phyloP scores from a whole-genome alignment of 2,113 vertebrate species.

The Gallinago undulata region DNA sequence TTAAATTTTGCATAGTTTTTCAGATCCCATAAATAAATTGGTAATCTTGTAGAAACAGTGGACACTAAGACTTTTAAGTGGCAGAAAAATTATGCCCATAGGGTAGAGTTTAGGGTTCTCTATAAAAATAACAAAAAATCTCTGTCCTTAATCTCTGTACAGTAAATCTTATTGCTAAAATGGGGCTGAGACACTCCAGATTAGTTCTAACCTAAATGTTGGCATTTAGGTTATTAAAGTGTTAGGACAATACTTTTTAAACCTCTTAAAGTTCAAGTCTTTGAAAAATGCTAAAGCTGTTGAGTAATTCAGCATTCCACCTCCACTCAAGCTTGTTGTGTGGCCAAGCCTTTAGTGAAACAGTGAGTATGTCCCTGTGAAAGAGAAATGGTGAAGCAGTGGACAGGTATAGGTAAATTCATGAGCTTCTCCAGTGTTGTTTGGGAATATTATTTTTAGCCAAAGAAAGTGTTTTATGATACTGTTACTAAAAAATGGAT shows the following conservation, averaged over 20 bases:
- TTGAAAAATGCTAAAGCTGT: conserved; percentile 19
- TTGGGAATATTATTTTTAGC: not conserved
- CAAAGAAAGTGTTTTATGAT: not conserved
- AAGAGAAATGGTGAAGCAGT: not conserved
- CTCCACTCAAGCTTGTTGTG: not conserved
- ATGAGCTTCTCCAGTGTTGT: not conserved
- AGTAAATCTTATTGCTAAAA: not conserved
- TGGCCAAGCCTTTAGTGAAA: not conserved
- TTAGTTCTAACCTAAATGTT: not conserved
- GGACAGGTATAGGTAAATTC: not conserved
- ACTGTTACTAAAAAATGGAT: not conserved
- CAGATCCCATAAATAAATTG: not conserved
- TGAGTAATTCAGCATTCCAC: conserved; percentile 9
- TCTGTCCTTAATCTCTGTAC: not conserved
- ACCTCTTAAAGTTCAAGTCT: conserved; percentile 23
- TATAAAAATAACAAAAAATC: not conserved
- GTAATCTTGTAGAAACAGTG: not conserved
- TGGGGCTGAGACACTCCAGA: not conserved
- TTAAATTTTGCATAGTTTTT: not conserved
- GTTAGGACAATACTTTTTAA: not conserved
- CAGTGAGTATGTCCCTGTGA: not conserved
- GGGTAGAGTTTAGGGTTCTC: not conserved
- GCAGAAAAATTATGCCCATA: not conserved
- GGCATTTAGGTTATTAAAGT: not conserved
- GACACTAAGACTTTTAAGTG: not conserved